phyloP scores from a whole-genome alignment of 2,888 invertebrate genomes.

The Eueremaeus valkanovi region DNA sequence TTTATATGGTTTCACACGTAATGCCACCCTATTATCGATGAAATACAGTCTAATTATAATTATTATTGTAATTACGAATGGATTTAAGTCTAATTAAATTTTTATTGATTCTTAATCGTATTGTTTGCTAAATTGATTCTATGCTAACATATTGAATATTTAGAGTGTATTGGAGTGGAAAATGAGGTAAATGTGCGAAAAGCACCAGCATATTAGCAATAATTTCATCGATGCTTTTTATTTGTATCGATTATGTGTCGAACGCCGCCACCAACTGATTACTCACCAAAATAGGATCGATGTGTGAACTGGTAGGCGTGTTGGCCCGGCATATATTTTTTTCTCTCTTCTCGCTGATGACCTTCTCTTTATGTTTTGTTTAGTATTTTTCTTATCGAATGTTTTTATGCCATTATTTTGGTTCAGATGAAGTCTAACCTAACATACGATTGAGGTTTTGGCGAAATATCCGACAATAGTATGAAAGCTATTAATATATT shows the following conservation, averaged over 20 bases:
- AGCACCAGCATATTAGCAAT: background rate
- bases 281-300: constrained; percentile 4
- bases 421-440: background rate
- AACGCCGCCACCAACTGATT: background rate
- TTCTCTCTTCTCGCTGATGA: background rate
- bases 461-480: too few species aligned
- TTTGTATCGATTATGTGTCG: background rate
- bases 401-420: background rate
- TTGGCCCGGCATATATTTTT: background rate
- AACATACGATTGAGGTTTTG: too few species aligned
- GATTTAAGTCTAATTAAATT: too few species aligned
- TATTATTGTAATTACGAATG: too few species aligned
- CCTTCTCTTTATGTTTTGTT: background rate
- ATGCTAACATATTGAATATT: background rate
- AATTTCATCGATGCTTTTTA: background rate
- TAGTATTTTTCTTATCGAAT: constrained; percentile 6
- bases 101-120: too few species aligned
- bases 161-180: background rate
- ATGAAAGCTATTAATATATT: too few species aligned
- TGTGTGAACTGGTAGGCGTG: background rate
- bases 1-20: too few species aligned
- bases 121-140: too few species aligned
- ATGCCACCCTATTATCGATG: too few species aligned
- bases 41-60: too few species aligned
- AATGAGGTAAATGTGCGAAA: too few species aligned